Evolutionary conservation across 2,113 vertebrate species (phyloP), one percentile per base, ranked within the genome.

Genomic region (Cyanoliseus patagonus): DNA sequence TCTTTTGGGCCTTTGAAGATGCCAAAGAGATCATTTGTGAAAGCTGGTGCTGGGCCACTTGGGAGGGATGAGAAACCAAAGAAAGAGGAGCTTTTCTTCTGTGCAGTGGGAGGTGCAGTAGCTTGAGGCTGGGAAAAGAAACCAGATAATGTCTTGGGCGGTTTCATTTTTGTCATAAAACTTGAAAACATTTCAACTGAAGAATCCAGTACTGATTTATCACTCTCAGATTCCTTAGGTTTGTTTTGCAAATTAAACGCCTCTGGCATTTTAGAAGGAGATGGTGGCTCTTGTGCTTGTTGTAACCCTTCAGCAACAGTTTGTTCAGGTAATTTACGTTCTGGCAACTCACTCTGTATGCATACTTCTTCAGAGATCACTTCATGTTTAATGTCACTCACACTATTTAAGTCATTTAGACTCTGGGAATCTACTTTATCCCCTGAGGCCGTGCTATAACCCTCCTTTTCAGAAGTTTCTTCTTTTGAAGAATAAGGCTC

Each of bases 141-240:
- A 95, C 96, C 98, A 77, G 97, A 98, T 42, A 98, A 86, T 9
- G 98, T 95, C 98, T 99, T 99, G 66, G 97, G 98, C 17, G 98
- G 96, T 87, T 98, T 98, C 97, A 99, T 97, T 96, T 98, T 99
- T 59, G 98, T 98, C 97, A 99, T 97, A 84, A 99, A 99, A 46
- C 98, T 98, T 92, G 99, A 98, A 96, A 99, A 97, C 87, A 98
- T 97, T 94, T 99, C 99, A 94, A 98, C 97, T 66, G 99, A 98
- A 81, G 98, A 98, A 73, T 98, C 98, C 69, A 98, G 84, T 15
- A 98, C 86, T 0, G 98, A 97, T 94, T 98, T 99, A 19, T 99
- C 98, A 87, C 92, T 76, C 67, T 98, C 97, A 47, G 96, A 57
- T 81, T 95, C 96, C 78, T 96, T 97, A 61, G 97, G 96, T 77